phyloP scores from a whole-genome alignment of 2,113 vertebrate genomes.

The Zosterops lateralis region DNA sequence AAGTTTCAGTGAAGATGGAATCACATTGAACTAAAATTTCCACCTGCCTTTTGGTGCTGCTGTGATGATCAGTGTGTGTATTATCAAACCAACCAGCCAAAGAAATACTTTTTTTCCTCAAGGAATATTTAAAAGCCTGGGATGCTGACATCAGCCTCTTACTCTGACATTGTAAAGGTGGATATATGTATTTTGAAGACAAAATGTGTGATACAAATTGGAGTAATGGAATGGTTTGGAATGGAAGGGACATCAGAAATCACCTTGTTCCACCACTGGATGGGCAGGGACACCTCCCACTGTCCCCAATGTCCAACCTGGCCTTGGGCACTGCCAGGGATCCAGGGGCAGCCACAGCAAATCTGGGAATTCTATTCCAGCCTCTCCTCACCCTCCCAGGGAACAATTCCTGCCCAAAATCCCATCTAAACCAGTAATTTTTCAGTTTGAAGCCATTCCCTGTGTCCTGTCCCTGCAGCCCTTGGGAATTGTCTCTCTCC shows the following conservation, averaged over 20 bases:
- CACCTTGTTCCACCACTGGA: not conserved
- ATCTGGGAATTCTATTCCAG: not conserved
- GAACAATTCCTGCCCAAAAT: not conserved
- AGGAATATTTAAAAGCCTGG: not conserved
- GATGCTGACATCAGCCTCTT: not conserved
- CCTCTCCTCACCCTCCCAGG: not conserved
- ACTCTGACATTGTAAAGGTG: not conserved
- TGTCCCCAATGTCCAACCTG: not conserved
- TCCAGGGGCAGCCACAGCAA: not conserved
- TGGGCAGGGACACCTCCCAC: not conserved
- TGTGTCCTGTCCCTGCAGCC: accelerated
- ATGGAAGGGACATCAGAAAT: no score
- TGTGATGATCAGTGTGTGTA: not conserved
- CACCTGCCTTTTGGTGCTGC: not conserved
- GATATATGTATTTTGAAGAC: not conserved
- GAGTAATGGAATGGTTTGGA: not conserved
- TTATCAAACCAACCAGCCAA: not conserved
- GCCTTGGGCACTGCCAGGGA: not conserved
- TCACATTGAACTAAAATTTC: not conserved
- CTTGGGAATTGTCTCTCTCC: accelerated
- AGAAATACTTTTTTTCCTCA: not conserved
- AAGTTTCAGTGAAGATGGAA: not conserved
- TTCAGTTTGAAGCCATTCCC: not conserved
- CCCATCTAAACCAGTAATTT: not conserved
- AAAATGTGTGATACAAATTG: not conserved